These are phyloP conservation scores for Echinometra lucunter DNA, from an alignment of 53 echinoderm and acorn worm genomes.

Conservation along the genomic window DNA sequence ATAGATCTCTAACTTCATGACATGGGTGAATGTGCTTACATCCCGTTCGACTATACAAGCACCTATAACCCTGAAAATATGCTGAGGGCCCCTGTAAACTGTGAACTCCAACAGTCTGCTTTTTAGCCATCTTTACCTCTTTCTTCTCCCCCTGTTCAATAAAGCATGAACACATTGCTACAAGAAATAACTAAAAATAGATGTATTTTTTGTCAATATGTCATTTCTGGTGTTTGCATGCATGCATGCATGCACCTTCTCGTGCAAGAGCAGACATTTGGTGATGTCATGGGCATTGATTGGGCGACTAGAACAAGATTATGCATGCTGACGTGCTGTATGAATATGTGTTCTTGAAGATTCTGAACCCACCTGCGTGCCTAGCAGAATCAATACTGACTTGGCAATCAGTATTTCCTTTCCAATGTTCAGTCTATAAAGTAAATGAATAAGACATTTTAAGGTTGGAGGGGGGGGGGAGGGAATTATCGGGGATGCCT, in stretches of 20 bases:
- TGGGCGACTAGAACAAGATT: slow-evolving; percentile 2
- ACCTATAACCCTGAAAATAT: not conserved
- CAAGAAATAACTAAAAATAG: slow-evolving; percentile 34
- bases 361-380: slow-evolving; percentile 47
- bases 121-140: not conserved
- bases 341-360: slow-evolving; percentile 53
- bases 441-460: slow-evolving; percentile 10
- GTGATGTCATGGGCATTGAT: slow-evolving; percentile 52
- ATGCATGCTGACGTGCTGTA: slow-evolving; percentile 43
- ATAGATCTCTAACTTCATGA: not conserved
- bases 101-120: not conserved
- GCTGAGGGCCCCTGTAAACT: not conserved
- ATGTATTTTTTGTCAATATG: slow-evolving; percentile 16
- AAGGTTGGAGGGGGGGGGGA: not conserved
- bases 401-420: slow-evolving; percentile 49
- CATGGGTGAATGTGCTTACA: not conserved
- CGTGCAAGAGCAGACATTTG: not conserved
- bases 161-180: slow-evolving; percentile 7
- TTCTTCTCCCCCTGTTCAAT: not conserved
- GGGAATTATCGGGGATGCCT: not conserved
- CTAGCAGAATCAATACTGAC: slow-evolving; percentile 35
- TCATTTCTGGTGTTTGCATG: not conserved
- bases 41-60: not conserved
- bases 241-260: slow-evolving; percentile 14
- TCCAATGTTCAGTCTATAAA: not conserved